Conservation (phyloP, 1,140 invertebrate genomes). For the Macrosteles quadrilineatus region DNA sequence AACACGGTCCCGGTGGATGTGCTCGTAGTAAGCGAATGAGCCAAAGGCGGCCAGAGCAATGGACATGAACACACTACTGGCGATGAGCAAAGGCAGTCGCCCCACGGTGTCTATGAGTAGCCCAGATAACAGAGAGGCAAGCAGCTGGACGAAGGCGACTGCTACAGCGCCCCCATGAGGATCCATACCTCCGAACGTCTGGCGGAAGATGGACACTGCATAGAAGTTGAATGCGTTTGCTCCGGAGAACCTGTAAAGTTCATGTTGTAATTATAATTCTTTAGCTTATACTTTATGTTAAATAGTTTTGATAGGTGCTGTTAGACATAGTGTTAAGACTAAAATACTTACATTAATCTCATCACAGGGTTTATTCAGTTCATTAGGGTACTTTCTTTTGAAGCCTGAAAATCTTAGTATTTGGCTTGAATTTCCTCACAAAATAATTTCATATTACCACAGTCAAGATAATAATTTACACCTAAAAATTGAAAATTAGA, state of each 20-base stretch:
- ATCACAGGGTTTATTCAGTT: too few species aligned
- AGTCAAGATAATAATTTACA: too few species aligned
- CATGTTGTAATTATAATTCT: too few species aligned
- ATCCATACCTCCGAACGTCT: constrained; percentile 75
- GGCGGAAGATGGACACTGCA: constrained; percentile 75
- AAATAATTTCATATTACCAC: too few species aligned
- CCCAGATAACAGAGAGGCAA: constrained; percentile 74
- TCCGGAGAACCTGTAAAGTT: constrained; percentile 62
- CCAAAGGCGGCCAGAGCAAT: constrained; percentile 76
- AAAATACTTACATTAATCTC: too few species aligned
- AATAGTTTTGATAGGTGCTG: too few species aligned
- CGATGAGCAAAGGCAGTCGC: constrained; percentile 71
- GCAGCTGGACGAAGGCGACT: constrained; percentile 73
- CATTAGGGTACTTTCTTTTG: too few species aligned
- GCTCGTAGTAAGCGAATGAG: constrained; percentile 75
- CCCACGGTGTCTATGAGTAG: constrained; percentile 79
- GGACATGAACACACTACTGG: constrained; percentile 81
- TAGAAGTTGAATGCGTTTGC: constrained; percentile 83
- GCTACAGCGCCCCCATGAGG: constrained; percentile 80
- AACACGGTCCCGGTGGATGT: constrained; percentile 41
- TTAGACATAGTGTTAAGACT: too few species aligned
- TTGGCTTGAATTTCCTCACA: too few species aligned
- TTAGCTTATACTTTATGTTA: too few species aligned
- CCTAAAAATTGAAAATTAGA: too few species aligned
- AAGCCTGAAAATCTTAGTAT: too few species aligned